Percentiles rank a stretch among this genome's conserved stretches.
These are phyloP conservation scores for Hydrochoerus hydrochaeris DNA, from an alignment of 2,113 vertebrate species.

Conservation along the genomic window DNA sequence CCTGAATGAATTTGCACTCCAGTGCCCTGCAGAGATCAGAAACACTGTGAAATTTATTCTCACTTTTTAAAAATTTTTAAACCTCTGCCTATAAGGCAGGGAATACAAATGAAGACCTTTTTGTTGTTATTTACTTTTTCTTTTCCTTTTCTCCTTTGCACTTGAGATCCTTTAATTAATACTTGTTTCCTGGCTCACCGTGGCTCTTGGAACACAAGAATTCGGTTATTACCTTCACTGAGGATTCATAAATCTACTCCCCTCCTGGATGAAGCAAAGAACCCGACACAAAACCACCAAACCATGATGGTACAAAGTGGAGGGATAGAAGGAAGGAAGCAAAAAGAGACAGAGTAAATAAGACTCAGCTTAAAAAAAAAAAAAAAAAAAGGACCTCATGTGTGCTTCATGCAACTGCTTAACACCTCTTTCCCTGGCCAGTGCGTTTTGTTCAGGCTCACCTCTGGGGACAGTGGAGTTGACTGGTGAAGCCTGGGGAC, in stretches of 20 bases:
- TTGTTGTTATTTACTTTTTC: not conserved
- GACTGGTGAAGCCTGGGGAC: not conserved
- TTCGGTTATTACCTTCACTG: not conserved
- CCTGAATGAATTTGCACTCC: not conserved
- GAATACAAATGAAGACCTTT: not conserved
- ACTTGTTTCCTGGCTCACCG: not conserved
- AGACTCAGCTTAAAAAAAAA: not conserved
- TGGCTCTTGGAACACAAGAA: not conserved
- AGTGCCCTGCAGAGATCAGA: not conserved
- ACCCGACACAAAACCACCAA: not conserved
- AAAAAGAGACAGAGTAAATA: not conserved
- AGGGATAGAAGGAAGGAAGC: too few relatives aligned
- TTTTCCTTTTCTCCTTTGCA: not conserved
- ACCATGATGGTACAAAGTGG: too few relatives aligned
- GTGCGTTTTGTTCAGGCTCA: not conserved
- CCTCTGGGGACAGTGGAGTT: not conserved
- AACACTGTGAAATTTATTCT: not conserved
- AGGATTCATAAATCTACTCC: not conserved
- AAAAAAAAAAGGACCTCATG: too few relatives aligned
- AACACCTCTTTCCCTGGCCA: not conserved
- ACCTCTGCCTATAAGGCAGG: not conserved
- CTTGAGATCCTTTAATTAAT: not conserved
- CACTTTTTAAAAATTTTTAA: not conserved
- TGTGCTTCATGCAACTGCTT: too few relatives aligned
- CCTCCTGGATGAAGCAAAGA: not conserved